Conservation (phyloP, 92 coral and sea anemone genomes). For the Phenganax stokvisi region DNA sequence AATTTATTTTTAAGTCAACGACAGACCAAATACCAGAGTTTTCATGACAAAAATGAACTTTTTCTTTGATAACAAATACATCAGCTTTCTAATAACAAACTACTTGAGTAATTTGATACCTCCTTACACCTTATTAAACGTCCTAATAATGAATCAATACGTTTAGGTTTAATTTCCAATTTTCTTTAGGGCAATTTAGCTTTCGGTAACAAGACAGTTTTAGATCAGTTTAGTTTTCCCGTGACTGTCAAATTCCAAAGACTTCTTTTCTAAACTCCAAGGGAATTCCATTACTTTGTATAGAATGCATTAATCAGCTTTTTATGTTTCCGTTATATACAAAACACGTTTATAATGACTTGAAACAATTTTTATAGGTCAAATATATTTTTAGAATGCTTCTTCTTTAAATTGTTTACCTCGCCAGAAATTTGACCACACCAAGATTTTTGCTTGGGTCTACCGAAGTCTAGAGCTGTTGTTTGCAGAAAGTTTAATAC, state of each 20-base stretch:
- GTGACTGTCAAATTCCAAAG: not conserved
- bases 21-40: no score
- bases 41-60: no score
- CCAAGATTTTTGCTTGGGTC: not conserved
- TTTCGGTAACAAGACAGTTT: not conserved
- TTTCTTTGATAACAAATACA: no score
- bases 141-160: no score
- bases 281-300: not conserved
- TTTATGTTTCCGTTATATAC: not conserved
- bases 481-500: not conserved
- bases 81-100: no score
- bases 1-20: no score
- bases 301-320: not conserved
- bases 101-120: no score
- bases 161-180: not conserved
- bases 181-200: not conserved
- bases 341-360: not conserved
- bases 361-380: not conserved
- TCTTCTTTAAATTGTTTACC: no score
- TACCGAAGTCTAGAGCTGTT: not conserved
- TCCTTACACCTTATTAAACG: no score
- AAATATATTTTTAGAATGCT: not conserved
- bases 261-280: not conserved
- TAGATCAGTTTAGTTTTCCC: not conserved
- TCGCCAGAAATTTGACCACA: no score